Percentiles rank a stretch among this genome's conserved stretches.
Conservation (phyloP, 2,888 invertebrate species). For the Ennomos erosarius region DNA sequence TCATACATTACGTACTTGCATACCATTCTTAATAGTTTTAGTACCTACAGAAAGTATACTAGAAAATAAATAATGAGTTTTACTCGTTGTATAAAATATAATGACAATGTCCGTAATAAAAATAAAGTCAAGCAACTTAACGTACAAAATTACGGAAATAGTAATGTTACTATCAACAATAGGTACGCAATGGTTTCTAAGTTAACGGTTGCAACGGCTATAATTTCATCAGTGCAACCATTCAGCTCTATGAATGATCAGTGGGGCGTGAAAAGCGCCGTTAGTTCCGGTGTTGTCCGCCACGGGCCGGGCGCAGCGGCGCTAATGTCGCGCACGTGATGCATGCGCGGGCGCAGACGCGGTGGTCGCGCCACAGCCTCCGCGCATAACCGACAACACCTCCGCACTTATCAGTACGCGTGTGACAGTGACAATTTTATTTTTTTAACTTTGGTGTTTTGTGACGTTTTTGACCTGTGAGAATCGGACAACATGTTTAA, state of each 20-base stretch:
- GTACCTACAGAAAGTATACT: too few species aligned
- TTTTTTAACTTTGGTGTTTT: constrained; percentile 43
- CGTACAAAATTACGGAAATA: constrained; percentile 33
- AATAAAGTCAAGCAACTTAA: constrained; percentile 15
- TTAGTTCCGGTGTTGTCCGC: constrained; percentile 67
- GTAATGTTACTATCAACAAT: constrained; percentile 38
- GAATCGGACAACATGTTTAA: constrained; percentile 57
- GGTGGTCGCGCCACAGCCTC: constrained; percentile 78
- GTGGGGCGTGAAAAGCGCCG: constrained; percentile 71
- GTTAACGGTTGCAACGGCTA: constrained; percentile 39
- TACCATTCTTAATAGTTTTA: too few species aligned
- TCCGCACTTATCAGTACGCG: constrained; percentile 65
- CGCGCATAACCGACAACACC: constrained; percentile 65
- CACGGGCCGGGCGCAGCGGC: constrained; percentile 62
- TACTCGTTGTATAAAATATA: not conserved
- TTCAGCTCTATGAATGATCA: constrained; percentile 53
- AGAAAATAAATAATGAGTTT: too few species aligned
- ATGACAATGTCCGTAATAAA: constrained; percentile 5
- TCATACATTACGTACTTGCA: too few species aligned
- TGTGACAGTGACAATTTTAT: constrained; percentile 63
- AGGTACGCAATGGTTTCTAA: constrained; percentile 36
- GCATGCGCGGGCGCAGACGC: constrained; percentile 77
- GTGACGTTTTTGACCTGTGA: constrained; percentile 41
- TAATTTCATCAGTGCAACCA: constrained; percentile 49
- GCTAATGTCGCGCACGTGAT: constrained; percentile 77